Conservation (phyloP, 1,140 invertebrate species). For the Micrasema minimum region DNA sequence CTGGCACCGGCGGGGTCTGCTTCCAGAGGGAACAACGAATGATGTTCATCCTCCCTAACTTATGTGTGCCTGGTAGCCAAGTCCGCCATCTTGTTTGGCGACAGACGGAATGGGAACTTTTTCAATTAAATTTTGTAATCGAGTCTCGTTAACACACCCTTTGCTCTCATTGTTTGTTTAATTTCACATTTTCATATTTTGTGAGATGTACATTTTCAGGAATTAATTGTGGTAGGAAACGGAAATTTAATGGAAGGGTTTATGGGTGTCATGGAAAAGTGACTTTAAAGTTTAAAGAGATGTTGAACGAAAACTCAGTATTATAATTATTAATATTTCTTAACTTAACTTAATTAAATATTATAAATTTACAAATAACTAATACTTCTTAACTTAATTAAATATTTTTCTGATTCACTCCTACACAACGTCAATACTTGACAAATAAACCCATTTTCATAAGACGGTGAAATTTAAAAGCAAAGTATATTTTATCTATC, state of each 20-base stretch:
- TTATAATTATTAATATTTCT: no score
- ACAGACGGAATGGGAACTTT: conserved; percentile 31
- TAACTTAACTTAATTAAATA: no score
- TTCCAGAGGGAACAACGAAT: conserved; percentile 1
- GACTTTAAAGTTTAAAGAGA: neutral
- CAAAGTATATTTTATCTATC: no score
- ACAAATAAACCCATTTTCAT: no score
- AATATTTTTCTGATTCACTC: no score
- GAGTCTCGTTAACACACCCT: conserved; percentile 34
- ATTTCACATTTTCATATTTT: conserved; percentile 18
- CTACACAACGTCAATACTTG: no score
- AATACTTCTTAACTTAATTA: no score
- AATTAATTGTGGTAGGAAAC: neutral
- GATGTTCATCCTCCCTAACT: conserved; percentile 14
- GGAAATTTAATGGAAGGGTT: conserved; percentile 27
- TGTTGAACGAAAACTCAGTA: no score
- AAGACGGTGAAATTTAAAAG: no score
- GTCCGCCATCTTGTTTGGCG: conserved; percentile 31
- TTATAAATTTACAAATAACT: no score
- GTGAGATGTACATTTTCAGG: conserved; percentile 8
- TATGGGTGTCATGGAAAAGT: neutral
- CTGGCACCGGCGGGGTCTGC: neutral
- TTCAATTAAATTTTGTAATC: conserved; percentile 43
- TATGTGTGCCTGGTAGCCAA: conserved; percentile 12
- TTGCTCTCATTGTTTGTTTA: conserved; percentile 17